Evolutionary conservation across 37 sponge, comb jelly and placozoan species (phyloP), one percentile per base, ranked within the genome.

Genomic region (Hexactinellida sp.): DNA sequence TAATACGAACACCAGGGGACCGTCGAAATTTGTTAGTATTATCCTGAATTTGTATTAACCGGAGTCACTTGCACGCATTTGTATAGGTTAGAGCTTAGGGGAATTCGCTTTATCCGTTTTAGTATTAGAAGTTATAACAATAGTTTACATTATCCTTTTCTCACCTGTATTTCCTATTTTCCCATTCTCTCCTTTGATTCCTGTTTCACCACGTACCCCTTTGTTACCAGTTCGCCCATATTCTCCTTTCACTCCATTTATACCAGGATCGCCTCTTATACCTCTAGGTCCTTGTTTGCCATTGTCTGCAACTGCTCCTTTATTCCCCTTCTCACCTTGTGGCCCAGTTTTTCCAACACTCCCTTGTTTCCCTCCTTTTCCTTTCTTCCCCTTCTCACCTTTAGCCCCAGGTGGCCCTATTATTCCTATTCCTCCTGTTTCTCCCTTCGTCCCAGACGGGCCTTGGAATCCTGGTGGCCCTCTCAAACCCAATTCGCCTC

Each of bases 381-480:
- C 76, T 23, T 63, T 63, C 10, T 83, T 25, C 5, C 84, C 84
- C 3, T 5, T 39, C 24, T 83, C 84, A 5, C 84, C 84, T 83
- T 83, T 83, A 7, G 54, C 52, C 3, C 86, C 86, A 10, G 84
- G 84, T 30, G 47, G 76, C 13, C 76, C 76, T 24, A 24, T 24
- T 30, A 21, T 24, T 63, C 76, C 76, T 21, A 63, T 63, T 63
- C 5, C 32, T 7, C 84, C 84, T 16, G 3, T 83, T 9, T 23
- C 86, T 24, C 86, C 86, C 28, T 85, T 85, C 1, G 24, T 13
- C 24, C 86, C 86, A 23, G 24, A 19, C 28, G 32, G 47, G 3
- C 86, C 86, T 71, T 36, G 54, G 37, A 38, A 54, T 36, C 86
- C 86, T 23, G 10, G 83, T 36, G 21, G 55, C 24, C 86, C 86